Evolutionary conservation across 1,140 invertebrate genomes (phyloP).

Genomic region (Caerostris darwini): DNA sequence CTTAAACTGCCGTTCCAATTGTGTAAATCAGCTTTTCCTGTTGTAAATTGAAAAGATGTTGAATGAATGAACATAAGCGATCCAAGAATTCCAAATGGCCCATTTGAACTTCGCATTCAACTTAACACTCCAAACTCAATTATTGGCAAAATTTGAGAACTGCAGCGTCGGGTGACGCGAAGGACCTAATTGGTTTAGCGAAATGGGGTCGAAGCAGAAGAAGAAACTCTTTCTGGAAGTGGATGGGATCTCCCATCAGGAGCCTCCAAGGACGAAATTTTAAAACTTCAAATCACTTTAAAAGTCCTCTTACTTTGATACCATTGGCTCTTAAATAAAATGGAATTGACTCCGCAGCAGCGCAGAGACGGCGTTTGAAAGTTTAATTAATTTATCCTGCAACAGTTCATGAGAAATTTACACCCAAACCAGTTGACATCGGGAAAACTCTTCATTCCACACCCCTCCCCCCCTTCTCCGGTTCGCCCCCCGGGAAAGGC

Average conservation of each 20-base stretch:
- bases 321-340: constrained; percentile 28
- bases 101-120: background rate
- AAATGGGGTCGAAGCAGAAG: background rate
- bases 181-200: background rate
- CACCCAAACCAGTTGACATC: constrained; percentile 37
- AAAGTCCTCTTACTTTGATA: background rate
- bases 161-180: background rate
- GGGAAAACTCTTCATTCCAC: background rate
- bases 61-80: background rate
- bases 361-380: background rate
- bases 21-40: too few relatives aligned
- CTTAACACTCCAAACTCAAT: background rate
- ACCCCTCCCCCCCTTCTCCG: background rate
- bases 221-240: constrained; percentile 3
- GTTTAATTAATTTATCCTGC: constrained; percentile 52
- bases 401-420: constrained; percentile 56
- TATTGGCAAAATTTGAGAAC: background rate
- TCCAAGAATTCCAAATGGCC: background rate
- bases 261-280: background rate
- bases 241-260: background rate
- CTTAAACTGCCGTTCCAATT: too few relatives aligned
- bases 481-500: background rate
- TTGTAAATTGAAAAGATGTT: background rate
- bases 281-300: constrained; percentile 22
- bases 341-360: background rate